Conservation (phyloP, 2,888 invertebrate species). For the Drosophila flavopinicola region DNA sequence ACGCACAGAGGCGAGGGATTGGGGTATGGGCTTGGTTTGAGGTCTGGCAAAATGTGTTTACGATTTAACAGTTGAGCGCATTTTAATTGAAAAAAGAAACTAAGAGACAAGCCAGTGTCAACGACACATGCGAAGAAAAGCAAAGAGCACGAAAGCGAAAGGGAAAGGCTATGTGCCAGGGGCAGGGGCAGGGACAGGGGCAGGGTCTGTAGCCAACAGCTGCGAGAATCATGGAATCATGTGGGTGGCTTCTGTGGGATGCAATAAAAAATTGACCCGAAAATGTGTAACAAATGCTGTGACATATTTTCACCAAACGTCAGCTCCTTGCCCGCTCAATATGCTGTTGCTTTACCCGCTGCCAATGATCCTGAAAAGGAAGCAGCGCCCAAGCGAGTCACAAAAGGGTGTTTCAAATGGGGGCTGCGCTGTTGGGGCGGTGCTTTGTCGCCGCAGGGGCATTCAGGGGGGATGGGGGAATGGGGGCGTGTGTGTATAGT, state of each 20-base stretch:
- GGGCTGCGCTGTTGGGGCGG: conserved; percentile 13
- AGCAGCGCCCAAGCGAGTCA: conserved; percentile 54
- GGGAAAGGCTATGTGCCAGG: neutral
- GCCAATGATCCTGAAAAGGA: conserved; percentile 77
- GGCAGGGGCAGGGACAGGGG: neutral
- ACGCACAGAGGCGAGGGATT: neutral
- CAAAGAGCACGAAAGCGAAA: neutral
- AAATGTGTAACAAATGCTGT: conserved; percentile 79
- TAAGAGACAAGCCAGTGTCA: conserved; percentile 72
- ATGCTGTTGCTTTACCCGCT: conserved; percentile 53
- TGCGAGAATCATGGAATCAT: conserved; percentile 58
- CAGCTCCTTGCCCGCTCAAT: conserved; percentile 10
- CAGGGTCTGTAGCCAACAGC: conserved; percentile 58
- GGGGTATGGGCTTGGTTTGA: neutral
- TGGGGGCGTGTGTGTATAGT: conserved; percentile 32
- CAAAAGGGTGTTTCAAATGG: conserved; percentile 62
- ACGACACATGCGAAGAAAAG: conserved; percentile 57
- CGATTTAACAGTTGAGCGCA: conserved; percentile 74
- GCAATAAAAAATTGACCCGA: conserved; percentile 78
- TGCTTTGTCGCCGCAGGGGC: too few relatives aligned
- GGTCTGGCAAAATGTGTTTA: conserved; percentile 62
- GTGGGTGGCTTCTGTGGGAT: conserved; percentile 54
- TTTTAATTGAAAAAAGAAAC: conserved; percentile 71
- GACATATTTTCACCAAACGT: conserved; percentile 74
- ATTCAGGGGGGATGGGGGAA: neutral